Evolutionary conservation across 2,888 invertebrate species (phyloP), one percentile per base, ranked within the genome.

Genomic region (Caenorhabditis sp.): DNA sequence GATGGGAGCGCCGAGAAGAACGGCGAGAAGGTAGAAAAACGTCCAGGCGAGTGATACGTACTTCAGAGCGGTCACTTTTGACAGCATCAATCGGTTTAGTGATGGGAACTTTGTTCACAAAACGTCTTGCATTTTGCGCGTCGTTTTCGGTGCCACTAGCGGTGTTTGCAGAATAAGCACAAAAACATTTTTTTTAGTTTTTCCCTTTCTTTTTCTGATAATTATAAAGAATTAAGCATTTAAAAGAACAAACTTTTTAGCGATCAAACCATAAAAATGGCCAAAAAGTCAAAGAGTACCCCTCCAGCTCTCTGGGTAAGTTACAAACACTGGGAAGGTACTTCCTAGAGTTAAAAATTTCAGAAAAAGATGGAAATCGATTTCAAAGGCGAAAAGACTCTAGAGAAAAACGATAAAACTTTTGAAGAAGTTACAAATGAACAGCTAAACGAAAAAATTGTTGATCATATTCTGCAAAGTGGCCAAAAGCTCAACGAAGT

Each of bases 1-100:
- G 32, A 84, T 41, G 6, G 83, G 85, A 20, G 85, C 85, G 2
- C 86, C 86, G 43, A 86, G 80, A 8, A 84, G 58, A 24, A 84
- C 76, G 4, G 59, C 63, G 9, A 74, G 17, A 17, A 66, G 15
- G 68, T 82, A 81, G 58, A 63, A 82, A n/a, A 53, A 11, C 2
- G 35, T 30, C 45, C 55, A 61, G 11, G 75, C 50, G 1, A 79
- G 39, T 13, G 32, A n/a, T 13, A 70, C 41, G 78, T 55, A 76
- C 20, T 61, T 74, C 2, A 11, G 13, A 30, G 53, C 53, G 13
- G 30, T 13, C n/a, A 30, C 20, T 11, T 30, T 8, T 17, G 61
- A n/a, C 0, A 71, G 35, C 70, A 71, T 71, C 2, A 35, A 9
- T 13, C 35, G 35, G 4, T 7, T n/a, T n/a, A n/a, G n/a, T n/a